Percentiles rank a stretch among this genome's conserved stretches.
Conservation (phyloP, 2,113 vertebrate species). For the Bombycilla garrulus region DNA sequence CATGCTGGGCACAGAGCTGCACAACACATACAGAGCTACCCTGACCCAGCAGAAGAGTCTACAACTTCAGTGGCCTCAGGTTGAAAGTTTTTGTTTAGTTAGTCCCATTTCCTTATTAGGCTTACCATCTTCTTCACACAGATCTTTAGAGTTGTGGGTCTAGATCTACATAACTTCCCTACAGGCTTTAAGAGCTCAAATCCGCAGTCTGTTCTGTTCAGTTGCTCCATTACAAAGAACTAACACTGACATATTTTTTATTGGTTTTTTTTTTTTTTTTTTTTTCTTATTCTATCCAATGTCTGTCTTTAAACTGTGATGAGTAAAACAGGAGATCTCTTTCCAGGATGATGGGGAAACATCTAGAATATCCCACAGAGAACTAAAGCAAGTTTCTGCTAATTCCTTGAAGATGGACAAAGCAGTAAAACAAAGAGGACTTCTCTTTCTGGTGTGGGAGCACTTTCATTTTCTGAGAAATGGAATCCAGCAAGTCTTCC, state of each 20-base stretch:
- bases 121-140: not conserved
- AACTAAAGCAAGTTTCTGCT: not conserved
- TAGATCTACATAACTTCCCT: not conserved
- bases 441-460: not conserved
- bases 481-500: not conserved
- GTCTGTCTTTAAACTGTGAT: not conserved
- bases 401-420: not conserved
- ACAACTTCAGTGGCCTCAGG: not conserved
- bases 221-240: not conserved
- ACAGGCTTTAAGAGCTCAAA: not conserved
- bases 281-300: not conserved
- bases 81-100: not conserved
- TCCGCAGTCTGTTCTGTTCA: not conserved
- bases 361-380: not conserved
- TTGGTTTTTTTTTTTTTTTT: not conserved
- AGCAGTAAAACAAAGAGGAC: not conserved
- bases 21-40: accelerated
- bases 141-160: not conserved
- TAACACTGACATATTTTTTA: not conserved
- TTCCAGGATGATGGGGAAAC: not conserved
- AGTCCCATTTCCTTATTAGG: not conserved
- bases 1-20: not conserved
- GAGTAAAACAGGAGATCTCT: not conserved
- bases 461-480: not conserved
- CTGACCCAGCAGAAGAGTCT: not conserved